Base-by-base conservation (phyloP, 1,140 invertebrate species). In the Brachionus paranguensis region DNA sequence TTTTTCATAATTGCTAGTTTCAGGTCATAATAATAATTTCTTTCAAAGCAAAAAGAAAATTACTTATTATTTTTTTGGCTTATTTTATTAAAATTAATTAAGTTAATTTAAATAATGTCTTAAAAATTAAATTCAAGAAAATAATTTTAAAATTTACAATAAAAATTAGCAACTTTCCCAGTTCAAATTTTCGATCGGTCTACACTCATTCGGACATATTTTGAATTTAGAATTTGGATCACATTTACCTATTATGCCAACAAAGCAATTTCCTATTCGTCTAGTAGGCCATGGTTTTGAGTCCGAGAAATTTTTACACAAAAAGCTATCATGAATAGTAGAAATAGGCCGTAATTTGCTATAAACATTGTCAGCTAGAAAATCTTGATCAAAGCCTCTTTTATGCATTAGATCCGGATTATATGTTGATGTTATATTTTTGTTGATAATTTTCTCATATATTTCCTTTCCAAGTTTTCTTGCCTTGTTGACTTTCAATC, bases 341-440 rank as follows among this genome's bases (percentile, higher is more conserved):
- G 78, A 65, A 24, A 4, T 17, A 70, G 27, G 14, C 12, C 24
- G 45, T 60, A 79, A 53, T 43, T 8, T 29, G 6, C 4, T 14
- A 29, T 64, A 83, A 50, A 64, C 53, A 65, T 65, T 14, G 47
- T 83, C 78, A n/a, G 45, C 29, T 37, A 83, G 33, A 83, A 83
- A 83, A 65, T 17, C 24, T 47, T 83, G 78, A 83, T 83, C 78
- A 17, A 14, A 64, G 14, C 78, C 53, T 43, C 64, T 64, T 53
- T 33, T 12, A 11, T 33, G 27, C 3, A 53, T 50, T n/a, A 12
- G 8, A 37, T 55, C 41, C 4, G 24, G n/a, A 41, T 65, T 41
- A 29, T 83, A 83, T 53, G 27, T 53, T 6, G n/a, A 8, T 47
- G 29, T 60, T 7, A 65, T 29, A 53, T 83, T 27, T 5, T 3